These are phyloP conservation scores for Tetrax tetrax DNA, from an alignment of 2,113 vertebrate species.

Conservation along the genomic window DNA sequence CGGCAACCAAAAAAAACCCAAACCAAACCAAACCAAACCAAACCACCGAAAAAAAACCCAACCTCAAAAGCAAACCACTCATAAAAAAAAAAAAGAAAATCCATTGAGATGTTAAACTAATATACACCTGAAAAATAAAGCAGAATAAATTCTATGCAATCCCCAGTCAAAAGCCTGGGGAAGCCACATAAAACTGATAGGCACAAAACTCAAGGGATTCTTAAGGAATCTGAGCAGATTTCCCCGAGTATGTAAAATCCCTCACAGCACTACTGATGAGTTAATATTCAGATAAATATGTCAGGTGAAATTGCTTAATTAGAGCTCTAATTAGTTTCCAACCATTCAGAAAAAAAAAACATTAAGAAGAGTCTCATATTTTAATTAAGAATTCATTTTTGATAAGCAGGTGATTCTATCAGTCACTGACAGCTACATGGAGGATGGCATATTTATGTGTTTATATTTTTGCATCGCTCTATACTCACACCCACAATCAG, in stretches of 20 bases:
- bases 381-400: conserved; percentile 46
- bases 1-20: not conserved
- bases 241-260: not conserved
- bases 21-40: not conserved
- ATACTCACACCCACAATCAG: not conserved
- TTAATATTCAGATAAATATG: conserved; percentile 35
- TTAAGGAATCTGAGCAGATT: not conserved
- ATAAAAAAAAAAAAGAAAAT: not conserved
- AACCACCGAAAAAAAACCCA: too few relatives aligned
- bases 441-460: not conserved
- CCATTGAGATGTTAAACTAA: not conserved
- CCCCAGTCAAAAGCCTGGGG: not conserved
- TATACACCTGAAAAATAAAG: not conserved
- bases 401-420: conserved; percentile 17
- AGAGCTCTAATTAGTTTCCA: conserved; percentile 42
- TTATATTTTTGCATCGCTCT: not conserved
- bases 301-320: conserved; percentile 53
- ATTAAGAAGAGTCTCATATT: not conserved
- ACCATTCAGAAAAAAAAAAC: not conserved
- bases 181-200: not conserved
- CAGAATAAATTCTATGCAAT: not conserved
- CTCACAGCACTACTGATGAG: not conserved
- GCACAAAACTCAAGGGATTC: not conserved
- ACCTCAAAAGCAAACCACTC: not conserved
- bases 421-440: not conserved